Conservation (phyloP, 2,888 invertebrate genomes). For the Minunthozetes semirufus region DNA sequence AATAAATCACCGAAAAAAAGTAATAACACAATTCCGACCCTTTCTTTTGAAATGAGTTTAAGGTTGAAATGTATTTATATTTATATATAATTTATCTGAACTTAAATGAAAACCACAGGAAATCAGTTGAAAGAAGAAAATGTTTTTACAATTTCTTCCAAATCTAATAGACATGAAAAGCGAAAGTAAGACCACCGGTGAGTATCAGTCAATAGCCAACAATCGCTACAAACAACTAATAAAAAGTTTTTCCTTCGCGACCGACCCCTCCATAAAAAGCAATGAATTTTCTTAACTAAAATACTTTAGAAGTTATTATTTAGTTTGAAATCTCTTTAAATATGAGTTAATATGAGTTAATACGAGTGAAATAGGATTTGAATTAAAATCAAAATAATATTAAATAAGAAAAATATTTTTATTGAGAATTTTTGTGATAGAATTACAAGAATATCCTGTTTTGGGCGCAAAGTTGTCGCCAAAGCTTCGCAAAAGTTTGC, state of each 20-base stretch:
- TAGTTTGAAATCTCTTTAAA: too few species aligned
- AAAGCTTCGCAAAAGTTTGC: not conserved
- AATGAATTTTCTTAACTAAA: too few species aligned
- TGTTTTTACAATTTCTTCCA: not conserved
- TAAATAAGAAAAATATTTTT: not conserved
- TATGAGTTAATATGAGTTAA: too few species aligned
- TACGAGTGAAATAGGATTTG: not conserved
- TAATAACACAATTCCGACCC: not conserved
- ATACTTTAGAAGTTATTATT: too few species aligned
- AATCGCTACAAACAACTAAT: too few species aligned
- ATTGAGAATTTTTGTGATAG: not conserved
- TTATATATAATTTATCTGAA: slow-evolving; percentile 17
- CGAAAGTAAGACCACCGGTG: slow-evolving; percentile 19
- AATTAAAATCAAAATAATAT: not conserved
- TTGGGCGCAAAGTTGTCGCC: not conserved
- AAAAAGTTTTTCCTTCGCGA: too few species aligned
- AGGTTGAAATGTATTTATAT: not conserved
- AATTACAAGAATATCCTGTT: slow-evolving; percentile 25
- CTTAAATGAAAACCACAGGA: slow-evolving; percentile 27
- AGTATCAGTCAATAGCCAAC: not conserved
- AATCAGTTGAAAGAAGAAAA: not conserved
- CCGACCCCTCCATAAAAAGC: too few species aligned
- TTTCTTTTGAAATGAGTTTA: too few species aligned
- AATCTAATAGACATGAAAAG: slow-evolving; percentile 2
- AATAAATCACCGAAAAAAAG: slow-evolving; percentile 3